These are phyloP conservation scores for Tetramorium alpestre DNA, from an alignment of 1,140 invertebrate genomes.

Conservation along the genomic window DNA sequence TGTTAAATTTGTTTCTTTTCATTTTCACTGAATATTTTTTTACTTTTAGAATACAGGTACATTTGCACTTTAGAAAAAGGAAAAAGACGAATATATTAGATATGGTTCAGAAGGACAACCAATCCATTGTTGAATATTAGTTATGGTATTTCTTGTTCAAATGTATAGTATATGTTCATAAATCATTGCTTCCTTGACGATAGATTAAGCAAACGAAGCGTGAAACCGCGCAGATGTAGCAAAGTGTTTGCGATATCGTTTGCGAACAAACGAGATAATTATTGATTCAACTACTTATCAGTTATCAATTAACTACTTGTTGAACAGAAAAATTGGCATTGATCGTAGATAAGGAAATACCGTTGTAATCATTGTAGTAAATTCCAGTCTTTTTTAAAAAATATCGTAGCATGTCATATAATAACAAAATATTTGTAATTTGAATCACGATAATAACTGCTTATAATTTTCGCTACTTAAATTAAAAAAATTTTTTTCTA, in stretches of 20 bases:
- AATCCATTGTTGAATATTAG: neutral
- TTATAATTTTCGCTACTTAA: neutral
- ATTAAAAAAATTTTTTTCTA: neutral
- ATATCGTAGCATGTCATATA: neutral
- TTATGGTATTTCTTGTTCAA: neutral
- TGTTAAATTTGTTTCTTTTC: neutral
- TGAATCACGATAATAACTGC: neutral
- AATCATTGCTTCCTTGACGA: neutral
- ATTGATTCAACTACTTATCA: conserved; percentile 43
- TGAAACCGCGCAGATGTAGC: conserved; percentile 1
- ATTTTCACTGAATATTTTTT: neutral
- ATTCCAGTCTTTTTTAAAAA: neutral
- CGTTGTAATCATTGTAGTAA: neutral
- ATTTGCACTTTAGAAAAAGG: neutral
- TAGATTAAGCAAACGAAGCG: neutral
- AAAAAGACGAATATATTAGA: neutral
- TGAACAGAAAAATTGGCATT: neutral
- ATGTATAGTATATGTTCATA: neutral
- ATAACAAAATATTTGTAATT: neutral
- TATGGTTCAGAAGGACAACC: neutral
- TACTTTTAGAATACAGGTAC: neutral
- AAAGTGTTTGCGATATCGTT: conserved; percentile 8
- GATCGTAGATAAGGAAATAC: conserved; percentile 30
- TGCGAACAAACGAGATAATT: neutral
- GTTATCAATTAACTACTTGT: conserved; percentile 18